Evolutionary conservation across 2,888 invertebrate genomes (phyloP), one percentile per base, ranked within the genome.

Genomic region (Troilus luridus): DNA sequence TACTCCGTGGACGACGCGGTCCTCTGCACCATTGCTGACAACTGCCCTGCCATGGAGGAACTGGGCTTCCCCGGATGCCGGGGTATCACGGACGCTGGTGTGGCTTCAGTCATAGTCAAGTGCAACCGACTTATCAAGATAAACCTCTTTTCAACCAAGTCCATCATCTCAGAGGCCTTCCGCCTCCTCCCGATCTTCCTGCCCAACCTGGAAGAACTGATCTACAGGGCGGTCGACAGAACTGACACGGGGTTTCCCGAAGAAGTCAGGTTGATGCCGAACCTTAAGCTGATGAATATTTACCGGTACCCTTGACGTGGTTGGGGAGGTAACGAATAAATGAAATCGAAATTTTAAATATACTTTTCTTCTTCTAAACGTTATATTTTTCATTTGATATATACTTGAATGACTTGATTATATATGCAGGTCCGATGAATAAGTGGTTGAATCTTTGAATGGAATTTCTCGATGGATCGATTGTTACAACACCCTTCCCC

Each of bases 111-210:
- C 19, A 91, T 92, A 17, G 58, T 88, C 24, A 67, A 72, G 77
- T 92, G 92, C 85, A n/a, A 27, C n/a, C 88, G 91, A 27, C 88
- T 92, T 56, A 62, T n/a, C 27, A 88, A 59, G 24, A 72, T 92
- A 19, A 92, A 92, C 85, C 89, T 92, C 27, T 92, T 92, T 59
- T 92, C 92, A 24, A 92, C 92, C 21, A 91, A 88, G 88, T 72
- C 88, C 8, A 60, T 89, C 91, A 64, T 92, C 59, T 60, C 88
- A 27, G 91, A 92, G 56, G 85, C 92, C 62, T 92, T 92, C 91
- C 88, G 72, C 64, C 91, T 91, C 27, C 88, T 92, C 17, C 92
- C 92, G 24, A 58, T 41, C 27, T 88, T 90, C 81, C 91, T 92
- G 17, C 92, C 91, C 6, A 60, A 67, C 27, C 90, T 92, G 41